Evolutionary conservation across 2,797 vertebrate species (phyloP).

Genomic region (Falco rusticolus): DNA sequence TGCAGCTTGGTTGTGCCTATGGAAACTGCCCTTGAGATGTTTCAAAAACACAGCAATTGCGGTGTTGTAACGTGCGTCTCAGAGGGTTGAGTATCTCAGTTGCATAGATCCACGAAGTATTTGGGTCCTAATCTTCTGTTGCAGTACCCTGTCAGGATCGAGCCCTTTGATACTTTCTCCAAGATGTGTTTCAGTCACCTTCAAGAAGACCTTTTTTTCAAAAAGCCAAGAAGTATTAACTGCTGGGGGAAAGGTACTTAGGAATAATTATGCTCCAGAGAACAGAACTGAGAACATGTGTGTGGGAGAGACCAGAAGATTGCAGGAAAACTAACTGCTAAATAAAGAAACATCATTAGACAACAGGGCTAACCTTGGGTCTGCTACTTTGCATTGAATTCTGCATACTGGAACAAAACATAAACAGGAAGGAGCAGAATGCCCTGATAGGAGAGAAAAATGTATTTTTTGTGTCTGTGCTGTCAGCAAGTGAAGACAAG

Average conservation of each 20-base stretch:
- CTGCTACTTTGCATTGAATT: conserved; percentile 58
- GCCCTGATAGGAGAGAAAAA: conserved; percentile 8
- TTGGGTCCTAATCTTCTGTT: background rate
- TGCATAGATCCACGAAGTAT: accelerated
- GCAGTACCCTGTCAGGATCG: background rate
- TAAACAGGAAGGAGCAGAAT: conserved; percentile 59
- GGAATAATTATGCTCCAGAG: conserved; percentile 19
- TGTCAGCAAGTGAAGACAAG: background rate
- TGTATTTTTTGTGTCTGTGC: background rate
- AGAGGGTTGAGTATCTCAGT: background rate
- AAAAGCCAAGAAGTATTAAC: background rate
- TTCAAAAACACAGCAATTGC: background rate
- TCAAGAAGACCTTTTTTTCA: background rate
- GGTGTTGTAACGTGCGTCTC: background rate
- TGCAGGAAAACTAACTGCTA: conserved; percentile 50
- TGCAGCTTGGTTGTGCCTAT: background rate
- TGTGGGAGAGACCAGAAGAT: conserved; percentile 39
- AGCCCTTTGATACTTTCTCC: background rate
- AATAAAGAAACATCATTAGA: conserved; percentile 64
- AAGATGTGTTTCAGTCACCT: background rate
- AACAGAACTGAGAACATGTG: conserved; percentile 47
- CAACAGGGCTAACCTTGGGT: conserved; percentile 49
- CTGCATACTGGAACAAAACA: background rate
- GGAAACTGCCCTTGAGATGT: background rate
- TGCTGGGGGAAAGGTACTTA: background rate